Evolutionary conservation across 1,140 invertebrate genomes (phyloP), one percentile per base, ranked within the genome.

Genomic region (Paraescarpia echinospica): DNA sequence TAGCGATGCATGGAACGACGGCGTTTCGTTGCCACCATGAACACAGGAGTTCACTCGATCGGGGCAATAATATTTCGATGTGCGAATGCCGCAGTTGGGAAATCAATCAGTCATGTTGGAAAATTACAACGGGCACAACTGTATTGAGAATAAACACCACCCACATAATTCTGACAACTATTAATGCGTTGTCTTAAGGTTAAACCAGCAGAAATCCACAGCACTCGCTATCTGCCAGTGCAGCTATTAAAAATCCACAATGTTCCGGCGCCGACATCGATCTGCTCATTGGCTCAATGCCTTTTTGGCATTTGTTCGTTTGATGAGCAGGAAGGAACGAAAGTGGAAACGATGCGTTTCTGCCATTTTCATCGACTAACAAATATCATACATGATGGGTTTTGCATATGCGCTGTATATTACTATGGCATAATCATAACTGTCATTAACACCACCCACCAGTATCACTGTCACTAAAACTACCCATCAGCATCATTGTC

Each of bases 101-200:
- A 77, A 77, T 77, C 59, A 77, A 77, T 77, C 59, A 77, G 59
- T 77, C 59, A 27, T 77, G 4, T 77, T 18, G 27, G 59, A 77
- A 14, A 31, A 77, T 77, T 77, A 77, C 27, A 77, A 77, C 59
- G 22, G 59, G 59, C 59, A 77, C 59, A 18, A 77, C 59, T 77
- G 59, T 77, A 77, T 77, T 77, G 59, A 77, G 27, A 77, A 77
- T 77, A 77, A 77, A 77, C 59, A 77, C 59, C 59, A 77, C 59
- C 59, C 59, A 77, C 59, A 77, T 77, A 77, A 77, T 77, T 77
- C 59, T 77, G 59, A 77, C 14, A 77, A 77, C 22, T 77, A 77
- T 77, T 77, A 77, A 77, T 77, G 59, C 59, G 2, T 27, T 31
- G 59, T 77, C 59, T 77, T 77, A 77, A 77, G 59, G 18, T 77